These are phyloP conservation scores for Pseudorhiza aurosa DNA, from an alignment of 30 jellyfish, hydroid and myxozoan genomes.

Conservation along the genomic window DNA sequence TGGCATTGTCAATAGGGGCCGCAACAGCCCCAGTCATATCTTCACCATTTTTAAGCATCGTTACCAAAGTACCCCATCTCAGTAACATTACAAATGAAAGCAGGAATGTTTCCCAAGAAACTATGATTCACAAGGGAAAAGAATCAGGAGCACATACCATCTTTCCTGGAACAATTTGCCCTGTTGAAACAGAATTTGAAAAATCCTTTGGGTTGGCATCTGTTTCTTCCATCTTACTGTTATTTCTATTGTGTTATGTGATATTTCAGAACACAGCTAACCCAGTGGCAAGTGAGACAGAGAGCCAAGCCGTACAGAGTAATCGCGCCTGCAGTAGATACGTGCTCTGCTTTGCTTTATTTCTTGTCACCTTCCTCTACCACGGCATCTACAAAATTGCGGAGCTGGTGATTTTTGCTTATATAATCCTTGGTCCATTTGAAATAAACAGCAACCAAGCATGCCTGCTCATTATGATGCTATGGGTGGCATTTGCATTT, in stretches of 20 bases:
- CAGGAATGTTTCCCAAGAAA: neutral
- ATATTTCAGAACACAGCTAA: neutral
- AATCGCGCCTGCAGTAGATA: constrained; percentile 13
- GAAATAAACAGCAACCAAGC: constrained; percentile 33
- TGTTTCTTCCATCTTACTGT: constrained; percentile 22
- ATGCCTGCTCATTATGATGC: constrained; percentile 23
- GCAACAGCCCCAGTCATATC: constrained; percentile 48
- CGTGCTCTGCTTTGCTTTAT: constrained; percentile 18
- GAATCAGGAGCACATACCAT: neutral
- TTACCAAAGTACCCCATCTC: neutral
- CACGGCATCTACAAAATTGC: constrained; percentile 42
- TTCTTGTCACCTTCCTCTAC: constrained; percentile 39
- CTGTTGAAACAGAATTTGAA: constrained; percentile 1
- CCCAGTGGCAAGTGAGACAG: neutral
- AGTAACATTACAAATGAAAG: neutral
- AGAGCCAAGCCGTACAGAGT: neutral
- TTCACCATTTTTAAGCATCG: constrained; percentile 13
- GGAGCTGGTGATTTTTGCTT: constrained; percentile 27
- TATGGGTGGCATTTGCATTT: constrained; percentile 62
- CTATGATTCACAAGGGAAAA: neutral
- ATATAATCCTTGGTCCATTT: constrained; percentile 46
- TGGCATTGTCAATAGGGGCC: constrained; percentile 65
- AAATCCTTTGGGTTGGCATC: constrained; percentile 20
- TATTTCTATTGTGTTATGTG: neutral
- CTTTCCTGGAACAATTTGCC: constrained; percentile 32